Conservation (phyloP, 2,113 vertebrate species). For the Podocnemis expansa region DNA sequence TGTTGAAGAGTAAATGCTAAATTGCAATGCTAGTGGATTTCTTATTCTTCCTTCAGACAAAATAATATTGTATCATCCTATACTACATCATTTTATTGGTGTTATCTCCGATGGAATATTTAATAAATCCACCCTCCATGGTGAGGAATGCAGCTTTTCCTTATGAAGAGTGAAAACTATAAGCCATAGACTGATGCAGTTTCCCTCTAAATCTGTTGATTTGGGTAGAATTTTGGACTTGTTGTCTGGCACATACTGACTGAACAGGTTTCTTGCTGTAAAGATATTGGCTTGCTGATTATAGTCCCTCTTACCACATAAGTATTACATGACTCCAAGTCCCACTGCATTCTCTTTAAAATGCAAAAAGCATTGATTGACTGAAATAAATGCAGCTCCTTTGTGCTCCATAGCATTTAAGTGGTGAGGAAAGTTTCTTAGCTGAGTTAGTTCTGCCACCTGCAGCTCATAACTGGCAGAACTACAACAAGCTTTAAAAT, state of each 20-base stretch:
- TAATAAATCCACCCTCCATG: neutral
- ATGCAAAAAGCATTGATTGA: neutral
- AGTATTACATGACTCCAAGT: neutral
- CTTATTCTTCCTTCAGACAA: conserved; percentile 24
- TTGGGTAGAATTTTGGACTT: neutral
- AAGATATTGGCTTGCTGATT: neutral
- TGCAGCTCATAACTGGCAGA: conserved; percentile 71
- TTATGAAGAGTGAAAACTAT: neutral
- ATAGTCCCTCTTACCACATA: neutral
- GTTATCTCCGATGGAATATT: neutral
- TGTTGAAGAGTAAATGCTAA: conserved; percentile 17
- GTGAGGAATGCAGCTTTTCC: neutral
- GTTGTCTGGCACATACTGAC: fast-evolving
- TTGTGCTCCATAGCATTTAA: neutral
- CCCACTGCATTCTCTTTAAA: neutral
- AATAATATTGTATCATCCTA: neutral
- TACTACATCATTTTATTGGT: neutral
- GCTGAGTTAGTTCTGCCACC: conserved; percentile 75
- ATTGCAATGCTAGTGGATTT: neutral
- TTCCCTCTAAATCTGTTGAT: neutral
- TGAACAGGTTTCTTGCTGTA: neutral
- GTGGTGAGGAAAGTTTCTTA: neutral
- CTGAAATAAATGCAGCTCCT: neutral
- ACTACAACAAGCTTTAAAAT: fast-evolving
- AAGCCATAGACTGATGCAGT: neutral